Evolutionary conservation across 2,797 vertebrate species (phyloP).

Genomic region (Valencia hispanica): DNA sequence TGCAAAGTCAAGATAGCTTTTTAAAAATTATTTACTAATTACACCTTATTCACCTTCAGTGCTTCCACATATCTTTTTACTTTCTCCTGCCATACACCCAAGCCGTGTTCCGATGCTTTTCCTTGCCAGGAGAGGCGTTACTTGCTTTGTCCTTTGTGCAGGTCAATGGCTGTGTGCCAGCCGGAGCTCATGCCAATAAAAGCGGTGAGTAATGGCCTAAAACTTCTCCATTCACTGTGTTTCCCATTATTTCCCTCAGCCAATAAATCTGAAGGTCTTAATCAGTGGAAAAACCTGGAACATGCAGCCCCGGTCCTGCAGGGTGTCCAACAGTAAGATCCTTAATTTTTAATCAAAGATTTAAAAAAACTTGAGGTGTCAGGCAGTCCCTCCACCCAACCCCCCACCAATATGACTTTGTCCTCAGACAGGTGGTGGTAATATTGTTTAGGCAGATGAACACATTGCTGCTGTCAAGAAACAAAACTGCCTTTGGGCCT

Average conservation of each 20-base stretch:
- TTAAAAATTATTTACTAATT: conserved; percentile 58
- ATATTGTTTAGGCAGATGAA: conserved; percentile 52
- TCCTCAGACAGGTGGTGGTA: conserved; percentile 60
- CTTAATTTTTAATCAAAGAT: conserved; percentile 68
- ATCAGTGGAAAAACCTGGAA: conserved; percentile 70
- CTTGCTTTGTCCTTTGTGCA: conserved; percentile 78
- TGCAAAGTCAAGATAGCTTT: conserved; percentile 10
- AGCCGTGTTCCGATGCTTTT: conserved; percentile 50
- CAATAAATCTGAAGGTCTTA: conserved; percentile 75
- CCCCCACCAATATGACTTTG: conserved; percentile 37
- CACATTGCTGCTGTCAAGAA: conserved; percentile 42
- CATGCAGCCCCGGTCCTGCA: conserved; percentile 62
- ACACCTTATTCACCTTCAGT: conserved; percentile 57
- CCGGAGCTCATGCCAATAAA: conserved; percentile 76
- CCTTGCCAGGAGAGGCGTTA: conserved; percentile 71
- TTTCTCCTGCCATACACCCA: conserved; percentile 51
- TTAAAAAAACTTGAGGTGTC: conserved; percentile 47
- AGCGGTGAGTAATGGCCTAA: conserved; percentile 77
- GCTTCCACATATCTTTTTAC: conserved; percentile 45
- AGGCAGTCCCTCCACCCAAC: conserved; percentile 18
- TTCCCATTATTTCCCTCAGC: conserved; percentile 77
- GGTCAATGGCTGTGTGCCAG: conserved; percentile 74
- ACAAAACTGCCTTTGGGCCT: conserved; percentile 38
- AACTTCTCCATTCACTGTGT: conserved; percentile 76
- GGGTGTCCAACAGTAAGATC: conserved; percentile 59